Evolutionary conservation across 2,113 vertebrate species (phyloP).

Genomic region (Toxostoma redivivum): DNA sequence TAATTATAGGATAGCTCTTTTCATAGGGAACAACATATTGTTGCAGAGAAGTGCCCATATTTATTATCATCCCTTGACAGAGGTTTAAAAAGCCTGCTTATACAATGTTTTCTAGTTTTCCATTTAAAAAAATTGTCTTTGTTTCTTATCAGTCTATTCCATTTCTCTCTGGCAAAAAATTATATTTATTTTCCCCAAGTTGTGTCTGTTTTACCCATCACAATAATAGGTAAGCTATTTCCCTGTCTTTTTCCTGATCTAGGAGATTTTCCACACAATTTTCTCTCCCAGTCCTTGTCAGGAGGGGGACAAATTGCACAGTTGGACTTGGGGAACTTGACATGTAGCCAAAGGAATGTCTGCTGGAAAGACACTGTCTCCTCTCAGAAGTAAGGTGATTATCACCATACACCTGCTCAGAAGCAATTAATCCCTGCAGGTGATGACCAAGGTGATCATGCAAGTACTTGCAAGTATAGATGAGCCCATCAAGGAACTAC

Average conservation of each 20-base stretch:
- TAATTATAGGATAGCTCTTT: conserved; percentile 4
- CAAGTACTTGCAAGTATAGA: neutral
- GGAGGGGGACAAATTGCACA: neutral
- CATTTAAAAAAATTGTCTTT: neutral
- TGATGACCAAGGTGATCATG: neutral
- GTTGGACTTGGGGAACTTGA: neutral
- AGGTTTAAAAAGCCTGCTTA: neutral
- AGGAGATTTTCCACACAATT: neutral
- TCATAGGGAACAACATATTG: neutral
- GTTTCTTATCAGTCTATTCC: neutral
- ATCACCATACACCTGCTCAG: neutral
- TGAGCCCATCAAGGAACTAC: neutral
- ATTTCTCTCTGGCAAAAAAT: neutral
- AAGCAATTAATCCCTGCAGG: neutral
- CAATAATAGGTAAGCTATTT: neutral
- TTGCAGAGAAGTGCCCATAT: neutral
- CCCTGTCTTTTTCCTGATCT: neutral
- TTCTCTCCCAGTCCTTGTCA: neutral
- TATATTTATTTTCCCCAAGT: neutral
- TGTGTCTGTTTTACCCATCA: neutral
- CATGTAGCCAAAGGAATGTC: neutral
- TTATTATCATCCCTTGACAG: neutral
- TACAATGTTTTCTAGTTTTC: neutral
- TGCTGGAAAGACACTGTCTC: neutral
- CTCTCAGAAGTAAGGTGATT: neutral